Evolutionary conservation across 2,797 vertebrate species (phyloP).

Genomic region (Macropus fuliginosus): DNA sequence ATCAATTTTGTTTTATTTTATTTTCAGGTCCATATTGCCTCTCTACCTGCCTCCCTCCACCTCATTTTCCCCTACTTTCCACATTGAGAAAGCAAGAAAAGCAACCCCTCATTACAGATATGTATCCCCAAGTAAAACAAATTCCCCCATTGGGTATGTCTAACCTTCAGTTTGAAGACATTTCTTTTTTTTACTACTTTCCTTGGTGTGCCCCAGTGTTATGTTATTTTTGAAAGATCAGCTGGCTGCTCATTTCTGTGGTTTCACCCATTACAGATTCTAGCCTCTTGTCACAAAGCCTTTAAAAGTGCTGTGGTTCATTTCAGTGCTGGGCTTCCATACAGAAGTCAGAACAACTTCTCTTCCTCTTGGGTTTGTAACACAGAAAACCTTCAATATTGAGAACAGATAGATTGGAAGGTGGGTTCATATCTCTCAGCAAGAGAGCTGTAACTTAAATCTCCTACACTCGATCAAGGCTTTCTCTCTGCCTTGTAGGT

Average conservation of each 20-base stretch:
- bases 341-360: constrained; percentile 79
- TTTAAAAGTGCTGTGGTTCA: constrained; percentile 69
- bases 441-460: constrained; percentile 87
- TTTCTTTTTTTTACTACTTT: not conserved
- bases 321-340: constrained; percentile 79
- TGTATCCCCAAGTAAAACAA: not conserved
- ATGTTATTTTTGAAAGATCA: constrained; percentile 27
- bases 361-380: constrained; percentile 84
- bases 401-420: constrained; percentile 86
- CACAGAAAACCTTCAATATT: constrained; percentile 85
- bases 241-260: not conserved
- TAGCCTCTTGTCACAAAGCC: not conserved
- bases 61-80: not conserved
- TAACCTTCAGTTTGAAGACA: not conserved
- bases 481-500: constrained; percentile 85
- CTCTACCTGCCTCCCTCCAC: not conserved
- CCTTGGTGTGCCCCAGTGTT: not conserved
- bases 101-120: not conserved
- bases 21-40: not conserved
- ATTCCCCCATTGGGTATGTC: not conserved
- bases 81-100: not conserved
- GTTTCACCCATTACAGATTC: not conserved
- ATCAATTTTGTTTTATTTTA: not conserved
- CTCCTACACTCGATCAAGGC: constrained; percentile 85
- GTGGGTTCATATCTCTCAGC: constrained; percentile 87